These are phyloP conservation scores for Lepus americanus DNA, from an alignment of 2,113 vertebrate genomes.

Conservation along the genomic window DNA sequence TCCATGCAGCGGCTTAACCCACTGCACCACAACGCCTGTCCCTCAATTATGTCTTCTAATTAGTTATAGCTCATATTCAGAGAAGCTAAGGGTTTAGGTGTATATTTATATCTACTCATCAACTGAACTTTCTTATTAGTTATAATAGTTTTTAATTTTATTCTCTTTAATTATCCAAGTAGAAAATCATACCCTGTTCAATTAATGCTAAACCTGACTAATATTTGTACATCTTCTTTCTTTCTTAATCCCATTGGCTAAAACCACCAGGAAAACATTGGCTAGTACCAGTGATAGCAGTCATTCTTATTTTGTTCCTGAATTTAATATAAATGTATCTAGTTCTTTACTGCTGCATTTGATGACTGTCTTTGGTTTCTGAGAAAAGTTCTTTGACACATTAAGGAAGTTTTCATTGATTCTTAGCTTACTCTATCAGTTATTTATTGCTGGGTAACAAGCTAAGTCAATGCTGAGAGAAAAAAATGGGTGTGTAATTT, in stretches of 20 bases:
- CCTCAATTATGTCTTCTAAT: constrained; percentile 40
- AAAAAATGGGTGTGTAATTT: constrained; percentile 59
- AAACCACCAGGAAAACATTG: constrained; percentile 53
- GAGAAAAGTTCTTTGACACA: constrained; percentile 65
- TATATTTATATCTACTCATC: constrained; percentile 44
- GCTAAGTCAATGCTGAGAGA: constrained; percentile 37
- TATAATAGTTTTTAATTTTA: constrained; percentile 61
- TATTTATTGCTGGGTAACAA: constrained; percentile 57
- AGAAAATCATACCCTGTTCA: constrained; percentile 52
- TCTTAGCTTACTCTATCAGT: constrained; percentile 60
- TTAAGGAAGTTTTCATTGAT: constrained; percentile 50
- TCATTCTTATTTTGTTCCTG: constrained; percentile 63
- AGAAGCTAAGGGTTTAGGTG: constrained; percentile 39
- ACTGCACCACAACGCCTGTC: too few relatives aligned
- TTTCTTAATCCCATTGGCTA: constrained; percentile 49
- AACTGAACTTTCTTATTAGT: constrained; percentile 45
- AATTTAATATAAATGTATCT: constrained; percentile 60
- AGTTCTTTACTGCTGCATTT: constrained; percentile 44
- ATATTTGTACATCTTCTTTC: constrained; percentile 56
- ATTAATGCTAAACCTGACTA: constrained; percentile 60
- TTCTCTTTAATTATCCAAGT: constrained; percentile 56
- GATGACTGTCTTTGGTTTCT: constrained; percentile 61
- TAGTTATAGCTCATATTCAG: constrained; percentile 54
- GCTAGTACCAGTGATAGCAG: constrained; percentile 49
- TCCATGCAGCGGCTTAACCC: too few relatives aligned